phyloP scores from a whole-genome alignment of 2,888 invertebrate species.

The Standfussiana lucernea region DNA sequence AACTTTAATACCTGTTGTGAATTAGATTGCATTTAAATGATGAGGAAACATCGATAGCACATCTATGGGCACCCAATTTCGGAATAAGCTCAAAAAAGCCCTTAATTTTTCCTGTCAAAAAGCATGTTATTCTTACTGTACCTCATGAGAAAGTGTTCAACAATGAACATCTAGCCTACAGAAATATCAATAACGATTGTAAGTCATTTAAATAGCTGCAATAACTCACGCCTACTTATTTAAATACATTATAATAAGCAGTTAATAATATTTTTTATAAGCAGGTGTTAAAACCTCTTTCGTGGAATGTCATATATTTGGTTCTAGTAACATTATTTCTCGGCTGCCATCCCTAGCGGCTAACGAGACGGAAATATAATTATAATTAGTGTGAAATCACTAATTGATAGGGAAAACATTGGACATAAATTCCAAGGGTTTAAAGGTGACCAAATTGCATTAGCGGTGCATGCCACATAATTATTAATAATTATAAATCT shows the following conservation, averaged over 20 bases:
- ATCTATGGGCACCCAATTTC: neutral
- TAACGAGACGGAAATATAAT: slow-evolving; percentile 32
- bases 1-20: slow-evolving; percentile 19
- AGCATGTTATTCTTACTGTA: slow-evolving; percentile 19
- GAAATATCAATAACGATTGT: slow-evolving; percentile 37
- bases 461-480: slow-evolving; percentile 12
- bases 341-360: slow-evolving; percentile 40
- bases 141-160: slow-evolving; percentile 14
- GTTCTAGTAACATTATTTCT: slow-evolving; percentile 28
- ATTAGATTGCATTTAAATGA: slow-evolving; percentile 27
- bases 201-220: slow-evolving; percentile 43
- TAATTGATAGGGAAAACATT: slow-evolving; percentile 29
- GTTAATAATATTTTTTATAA: too few relatives aligned
- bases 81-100: slow-evolving; percentile 1
- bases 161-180: slow-evolving; percentile 15
- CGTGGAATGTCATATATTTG: slow-evolving; percentile 31
- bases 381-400: slow-evolving; percentile 21
- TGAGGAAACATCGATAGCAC: neutral
- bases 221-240: slow-evolving; percentile 52
- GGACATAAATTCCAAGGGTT: slow-evolving; percentile 20
- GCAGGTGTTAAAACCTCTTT: slow-evolving; percentile 39
- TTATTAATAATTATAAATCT: neutral
- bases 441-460: slow-evolving; percentile 27
- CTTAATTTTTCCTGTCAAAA: slow-evolving; percentile 36
- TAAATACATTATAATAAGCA: slow-evolving; percentile 43